These are phyloP conservation scores for Palloptera scutellata DNA, from an alignment of 2,888 invertebrate species.

Conservation along the genomic window DNA sequence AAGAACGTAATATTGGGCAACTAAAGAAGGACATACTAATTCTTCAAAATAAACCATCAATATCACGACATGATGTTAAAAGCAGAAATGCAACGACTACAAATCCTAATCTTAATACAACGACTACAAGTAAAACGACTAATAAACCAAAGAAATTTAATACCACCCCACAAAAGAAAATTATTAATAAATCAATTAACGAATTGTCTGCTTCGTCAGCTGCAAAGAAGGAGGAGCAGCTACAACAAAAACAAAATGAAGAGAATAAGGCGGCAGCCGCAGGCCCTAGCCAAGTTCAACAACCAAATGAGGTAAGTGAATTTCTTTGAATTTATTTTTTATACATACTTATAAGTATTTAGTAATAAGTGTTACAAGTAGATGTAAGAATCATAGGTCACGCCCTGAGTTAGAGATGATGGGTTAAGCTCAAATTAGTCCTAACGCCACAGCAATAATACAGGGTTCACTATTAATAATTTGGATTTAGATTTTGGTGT, in stretches of 20 bases:
- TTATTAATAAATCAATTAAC: constrained; percentile 39
- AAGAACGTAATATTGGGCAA: constrained; percentile 72
- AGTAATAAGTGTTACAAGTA: no score
- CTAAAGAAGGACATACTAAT: constrained; percentile 61
- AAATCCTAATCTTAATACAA: constrained; percentile 43
- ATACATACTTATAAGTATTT: not conserved
- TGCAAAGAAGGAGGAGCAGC: constrained; percentile 34
- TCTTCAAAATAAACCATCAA: constrained; percentile 52
- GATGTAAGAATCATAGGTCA: no score
- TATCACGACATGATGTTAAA: constrained; percentile 38
- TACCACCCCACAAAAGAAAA: constrained; percentile 50
- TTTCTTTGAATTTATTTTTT: not conserved
- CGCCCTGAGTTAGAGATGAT: no score
- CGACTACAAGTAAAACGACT: constrained; percentile 55
- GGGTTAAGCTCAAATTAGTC: no score
- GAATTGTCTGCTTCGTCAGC: constrained; percentile 10
- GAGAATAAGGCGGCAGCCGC: constrained; percentile 27
- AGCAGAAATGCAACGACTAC: constrained; percentile 53
- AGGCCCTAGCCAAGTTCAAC: constrained; percentile 51
- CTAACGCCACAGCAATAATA: no score
- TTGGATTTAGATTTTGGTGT: no score
- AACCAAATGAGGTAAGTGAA: constrained; percentile 61
- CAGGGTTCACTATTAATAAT: no score
- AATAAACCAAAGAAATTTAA: constrained; percentile 48
- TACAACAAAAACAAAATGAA: constrained; percentile 42